Evolutionary conservation across 2,888 invertebrate genomes (phyloP).

Genomic region (Halictus quadricinctus): DNA sequence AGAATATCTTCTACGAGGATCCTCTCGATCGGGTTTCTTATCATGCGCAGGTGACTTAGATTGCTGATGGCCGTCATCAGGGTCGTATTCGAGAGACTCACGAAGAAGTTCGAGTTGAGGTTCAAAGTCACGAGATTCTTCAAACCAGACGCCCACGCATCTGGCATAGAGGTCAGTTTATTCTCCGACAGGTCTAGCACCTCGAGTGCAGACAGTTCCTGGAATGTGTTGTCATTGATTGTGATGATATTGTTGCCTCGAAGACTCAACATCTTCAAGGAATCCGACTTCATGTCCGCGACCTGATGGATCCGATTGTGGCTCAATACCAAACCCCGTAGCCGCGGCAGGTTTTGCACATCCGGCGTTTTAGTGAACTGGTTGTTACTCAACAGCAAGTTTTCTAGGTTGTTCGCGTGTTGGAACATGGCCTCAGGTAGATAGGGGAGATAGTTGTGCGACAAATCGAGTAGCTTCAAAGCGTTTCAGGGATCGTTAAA

Average conservation of each 20-base stretch:
- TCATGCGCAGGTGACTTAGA: background rate
- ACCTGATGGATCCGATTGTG: background rate
- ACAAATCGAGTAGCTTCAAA: background rate
- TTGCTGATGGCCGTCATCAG: background rate
- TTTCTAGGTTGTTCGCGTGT: background rate
- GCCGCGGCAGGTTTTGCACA: rapidly evolving
- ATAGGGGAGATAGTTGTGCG: background rate
- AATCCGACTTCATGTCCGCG: rapidly evolving
- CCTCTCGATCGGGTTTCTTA: background rate
- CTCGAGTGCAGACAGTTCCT: background rate
- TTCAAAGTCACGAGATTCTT: background rate
- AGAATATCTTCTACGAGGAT: background rate
- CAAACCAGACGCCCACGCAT: background rate
- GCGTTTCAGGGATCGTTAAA: background rate
- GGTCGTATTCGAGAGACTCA: background rate
- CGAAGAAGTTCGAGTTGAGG: background rate
- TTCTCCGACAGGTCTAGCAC: background rate
- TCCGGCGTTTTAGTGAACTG: background rate
- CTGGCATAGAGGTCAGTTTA: background rate
- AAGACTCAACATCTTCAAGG: slow-evolving; percentile 68
- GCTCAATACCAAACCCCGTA: slow-evolving; percentile 13
- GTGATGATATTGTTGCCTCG: slow-evolving; percentile 67
- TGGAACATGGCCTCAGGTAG: background rate
- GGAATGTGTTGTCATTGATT: slow-evolving; percentile 35
- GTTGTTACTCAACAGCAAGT: slow-evolving; percentile 23